Conservation (phyloP, 2,888 invertebrate species). For the Eugnorisma glareosa region DNA sequence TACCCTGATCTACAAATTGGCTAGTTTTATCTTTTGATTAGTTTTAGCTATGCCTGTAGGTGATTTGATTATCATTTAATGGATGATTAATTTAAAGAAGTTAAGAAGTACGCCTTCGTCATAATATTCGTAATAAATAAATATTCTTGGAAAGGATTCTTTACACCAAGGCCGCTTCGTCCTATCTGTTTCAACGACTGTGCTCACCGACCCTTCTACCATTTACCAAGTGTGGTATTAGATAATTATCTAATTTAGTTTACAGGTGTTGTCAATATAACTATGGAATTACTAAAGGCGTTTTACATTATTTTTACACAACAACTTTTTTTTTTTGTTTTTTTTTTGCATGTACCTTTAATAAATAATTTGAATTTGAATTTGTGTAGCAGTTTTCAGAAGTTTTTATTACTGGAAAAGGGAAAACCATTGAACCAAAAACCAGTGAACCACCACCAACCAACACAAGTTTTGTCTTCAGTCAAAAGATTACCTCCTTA, state of each 20-base stretch:
- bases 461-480: neutral
- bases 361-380: too few relatives aligned
- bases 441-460: too few relatives aligned
- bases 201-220: neutral
- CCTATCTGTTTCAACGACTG: neutral
- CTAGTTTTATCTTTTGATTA: neutral
- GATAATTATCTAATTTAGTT: neutral
- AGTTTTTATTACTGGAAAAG: neutral
- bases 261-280: neutral
- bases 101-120: neutral
- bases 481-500: neutral
- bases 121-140: neutral
- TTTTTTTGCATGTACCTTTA: too few relatives aligned
- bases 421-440: neutral
- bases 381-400: neutral
- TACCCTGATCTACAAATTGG: slow-evolving; percentile 21
- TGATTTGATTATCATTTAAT: neutral
- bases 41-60: slow-evolving; percentile 4
- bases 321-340: too few relatives aligned
- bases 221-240: neutral
- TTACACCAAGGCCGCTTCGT: neutral
- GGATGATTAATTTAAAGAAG: neutral
- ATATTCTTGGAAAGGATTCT: neutral
- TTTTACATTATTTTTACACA: neutral
- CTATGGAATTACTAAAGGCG: neutral